phyloP scores from a whole-genome alignment of 2,888 invertebrate genomes.

The Ceriagrion tenellum region DNA sequence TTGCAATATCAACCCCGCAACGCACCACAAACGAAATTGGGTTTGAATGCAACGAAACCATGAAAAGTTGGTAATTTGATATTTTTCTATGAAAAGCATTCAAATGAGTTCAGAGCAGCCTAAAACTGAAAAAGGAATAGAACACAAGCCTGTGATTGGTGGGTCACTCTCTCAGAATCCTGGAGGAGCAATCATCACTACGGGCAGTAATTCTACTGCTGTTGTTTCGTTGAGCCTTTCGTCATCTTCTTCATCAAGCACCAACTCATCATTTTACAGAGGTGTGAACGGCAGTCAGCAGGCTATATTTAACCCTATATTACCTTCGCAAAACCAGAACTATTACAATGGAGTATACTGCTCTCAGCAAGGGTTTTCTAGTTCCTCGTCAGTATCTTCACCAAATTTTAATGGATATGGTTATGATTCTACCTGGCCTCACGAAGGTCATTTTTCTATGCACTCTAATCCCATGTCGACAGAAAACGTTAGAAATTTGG shows the following conservation, averaged over 20 bases:
- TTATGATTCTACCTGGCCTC: slow-evolving; percentile 60
- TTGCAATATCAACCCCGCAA: too few relatives aligned
- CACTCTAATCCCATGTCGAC: slow-evolving; percentile 34
- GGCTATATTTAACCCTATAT: slow-evolving; percentile 63
- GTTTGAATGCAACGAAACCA: too few relatives aligned
- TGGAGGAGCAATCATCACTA: neutral
- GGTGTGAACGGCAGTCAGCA: slow-evolving; percentile 55
- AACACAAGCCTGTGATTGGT: neutral
- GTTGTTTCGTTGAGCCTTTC: slow-evolving; percentile 2
- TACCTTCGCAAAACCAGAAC: slow-evolving; percentile 54
- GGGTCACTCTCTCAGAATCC: neutral
- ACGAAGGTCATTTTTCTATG: slow-evolving; percentile 53
- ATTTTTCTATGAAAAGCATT: neutral
- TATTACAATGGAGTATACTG: slow-evolving; percentile 68
- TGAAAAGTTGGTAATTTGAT: neutral
- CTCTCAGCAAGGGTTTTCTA: slow-evolving; percentile 63
- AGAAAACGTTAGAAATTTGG: slow-evolving; percentile 48
- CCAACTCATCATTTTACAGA: slow-evolving; percentile 49
- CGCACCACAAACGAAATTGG: too few relatives aligned
- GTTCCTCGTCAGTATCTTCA: slow-evolving; percentile 57
- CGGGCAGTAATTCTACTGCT: neutral
- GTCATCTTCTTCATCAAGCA: slow-evolving; percentile 5
- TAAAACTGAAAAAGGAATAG: slow-evolving; percentile 37
- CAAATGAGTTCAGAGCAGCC: slow-evolving; percentile 8
- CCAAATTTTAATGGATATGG: slow-evolving; percentile 63